Percentiles rank a stretch among this genome's conserved stretches.
Evolutionary conservation across 2,113 vertebrate species (phyloP).

Genomic region (Archocentrus centrarchus): DNA sequence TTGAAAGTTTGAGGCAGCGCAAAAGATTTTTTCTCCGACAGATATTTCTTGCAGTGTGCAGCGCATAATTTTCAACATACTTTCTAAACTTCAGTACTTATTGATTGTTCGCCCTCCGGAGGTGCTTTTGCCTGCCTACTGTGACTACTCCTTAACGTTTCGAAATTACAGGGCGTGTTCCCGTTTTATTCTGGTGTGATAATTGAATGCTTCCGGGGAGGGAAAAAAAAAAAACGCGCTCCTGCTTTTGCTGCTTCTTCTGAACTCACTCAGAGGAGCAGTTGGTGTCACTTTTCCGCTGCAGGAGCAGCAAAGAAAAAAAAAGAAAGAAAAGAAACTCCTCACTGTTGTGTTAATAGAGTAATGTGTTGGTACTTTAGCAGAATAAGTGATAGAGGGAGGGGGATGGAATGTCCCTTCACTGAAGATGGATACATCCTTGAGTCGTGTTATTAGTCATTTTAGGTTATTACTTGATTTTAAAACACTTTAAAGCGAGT

Average conservation of each 20-base stretch:
- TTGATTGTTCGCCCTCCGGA: neutral
- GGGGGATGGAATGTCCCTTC: rapidly evolving
- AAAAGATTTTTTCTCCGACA: neutral
- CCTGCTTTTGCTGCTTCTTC: conserved; percentile 19
- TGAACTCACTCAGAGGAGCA: conserved; percentile 24
- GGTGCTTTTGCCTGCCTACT: neutral
- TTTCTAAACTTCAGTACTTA: neutral
- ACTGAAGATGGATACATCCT: neutral
- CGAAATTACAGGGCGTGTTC: conserved; percentile 15
- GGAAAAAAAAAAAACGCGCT: neutral
- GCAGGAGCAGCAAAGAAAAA: neutral
- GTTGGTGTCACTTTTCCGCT: conserved; percentile 47
- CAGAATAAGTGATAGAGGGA: neutral
- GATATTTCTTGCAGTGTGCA: conserved; percentile 54
- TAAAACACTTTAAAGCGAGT: neutral
- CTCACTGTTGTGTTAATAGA: neutral
- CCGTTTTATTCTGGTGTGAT: conserved; percentile 52
- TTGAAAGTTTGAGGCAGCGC: neutral
- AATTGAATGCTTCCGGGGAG: conserved; percentile 68
- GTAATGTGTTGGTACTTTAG: neutral
- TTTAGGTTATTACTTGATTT: neutral
- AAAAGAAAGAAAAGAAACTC: neutral
- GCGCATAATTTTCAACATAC: neutral
- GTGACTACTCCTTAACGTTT: neutral
- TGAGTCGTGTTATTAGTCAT: neutral